Evolutionary conservation across 2,888 invertebrate species (phyloP).

Genomic region (Coelinius sp.): DNA sequence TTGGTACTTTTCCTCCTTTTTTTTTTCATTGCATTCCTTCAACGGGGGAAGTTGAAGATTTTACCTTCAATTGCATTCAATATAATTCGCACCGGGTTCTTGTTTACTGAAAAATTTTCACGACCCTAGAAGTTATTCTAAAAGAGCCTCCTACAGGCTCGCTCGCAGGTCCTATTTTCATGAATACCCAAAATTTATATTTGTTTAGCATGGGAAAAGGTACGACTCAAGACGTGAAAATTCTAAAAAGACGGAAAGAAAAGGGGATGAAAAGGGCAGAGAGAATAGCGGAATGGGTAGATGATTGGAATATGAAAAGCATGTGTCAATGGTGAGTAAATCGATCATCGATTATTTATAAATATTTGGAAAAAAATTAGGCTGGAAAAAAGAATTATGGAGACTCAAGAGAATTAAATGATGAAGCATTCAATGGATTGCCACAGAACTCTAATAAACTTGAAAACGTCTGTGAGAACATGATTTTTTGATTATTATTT

Average conservation of each 20-base stretch:
- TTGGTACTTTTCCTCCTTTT: constrained; percentile 1
- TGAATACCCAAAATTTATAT: background rate
- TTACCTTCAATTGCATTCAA: background rate
- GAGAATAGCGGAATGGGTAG: background rate
- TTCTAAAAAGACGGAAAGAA: background rate
- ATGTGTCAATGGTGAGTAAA: constrained; percentile 1
- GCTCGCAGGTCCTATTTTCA: no score
- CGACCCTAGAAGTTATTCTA: background rate
- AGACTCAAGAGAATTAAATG: background rate
- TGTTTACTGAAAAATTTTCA: background rate
- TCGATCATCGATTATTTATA: background rate
- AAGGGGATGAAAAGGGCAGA: background rate
- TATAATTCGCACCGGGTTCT: background rate
- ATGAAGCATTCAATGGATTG: no score
- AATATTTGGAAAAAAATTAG: background rate
- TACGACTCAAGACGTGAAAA: background rate
- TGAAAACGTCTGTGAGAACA: background rate
- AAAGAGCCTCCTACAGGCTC: background rate
- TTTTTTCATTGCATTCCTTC: background rate
- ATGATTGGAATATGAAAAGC: background rate
- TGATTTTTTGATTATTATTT: no score
- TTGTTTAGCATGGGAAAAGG: background rate
- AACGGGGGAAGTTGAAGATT: background rate
- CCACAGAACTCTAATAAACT: background rate
- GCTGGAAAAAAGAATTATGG: background rate